Evolutionary conservation across 1,140 invertebrate species (phyloP), one percentile per base, ranked within the genome.

Genomic region (Sitobion miscanthi): DNA sequence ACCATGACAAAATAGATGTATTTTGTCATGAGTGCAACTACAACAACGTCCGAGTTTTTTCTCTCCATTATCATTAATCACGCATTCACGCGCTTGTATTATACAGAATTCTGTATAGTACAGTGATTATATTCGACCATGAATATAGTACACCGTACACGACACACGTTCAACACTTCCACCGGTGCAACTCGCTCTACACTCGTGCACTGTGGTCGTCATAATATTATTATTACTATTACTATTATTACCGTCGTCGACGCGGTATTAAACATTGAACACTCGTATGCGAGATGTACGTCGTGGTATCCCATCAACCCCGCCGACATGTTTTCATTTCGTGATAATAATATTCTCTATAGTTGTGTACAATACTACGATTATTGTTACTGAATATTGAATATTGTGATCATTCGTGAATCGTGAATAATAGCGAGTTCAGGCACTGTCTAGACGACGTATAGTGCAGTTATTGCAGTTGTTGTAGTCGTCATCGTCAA

Each of bases 291-390:
- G 25, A 11, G 11, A 69, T 21, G 25, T 90, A 20, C 54, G 38
- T 42, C 38, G 25, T 25, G 35, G 35, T 42, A 57, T 90, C 91
- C n/a, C 57, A 38, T 85, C 30, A 38, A 45, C 57, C 82, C 38
- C 25, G 54, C 49, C n/a, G 82, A 85, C 91, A 86, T 93, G 82
- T 93, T 93, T 93, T 57, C 77, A 42, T 86, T 38, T 93, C 91
- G 91, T 93, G 91, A 93, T 93, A 86, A 35, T 93, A 54, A 38
- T 93, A n/a, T 38, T n/a, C 6, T 82, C 9, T 30, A 52, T 17
- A 54, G 62, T 30, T 30, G 62, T 69, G 30, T 11, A 30, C 11
- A 20, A 14, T 5, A 20, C 52, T 1, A 52, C 52, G 52, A 21
- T 42, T 42, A 3, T 42, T 42, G 0, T 21, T 6, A 54, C 21